phyloP scores from a whole-genome alignment of 37 sponge, comb jelly and placozoan genomes.

The Axinella damicornis region DNA sequence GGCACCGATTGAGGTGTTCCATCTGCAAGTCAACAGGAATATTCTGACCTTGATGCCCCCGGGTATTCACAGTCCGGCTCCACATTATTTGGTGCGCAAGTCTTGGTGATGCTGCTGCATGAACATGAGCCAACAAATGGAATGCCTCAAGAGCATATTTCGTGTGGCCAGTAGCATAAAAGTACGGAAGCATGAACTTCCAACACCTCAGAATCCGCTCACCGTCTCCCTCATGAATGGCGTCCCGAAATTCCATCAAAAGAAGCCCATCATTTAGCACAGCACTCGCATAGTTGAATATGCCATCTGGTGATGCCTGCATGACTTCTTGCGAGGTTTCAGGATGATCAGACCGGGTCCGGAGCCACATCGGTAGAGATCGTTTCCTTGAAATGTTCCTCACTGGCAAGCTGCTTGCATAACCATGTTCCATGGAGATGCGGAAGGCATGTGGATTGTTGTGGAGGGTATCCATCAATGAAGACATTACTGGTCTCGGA shows the following conservation, averaged over 20 bases:
- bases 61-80: slow-evolving; percentile 33
- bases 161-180: not conserved
- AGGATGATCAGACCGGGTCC: not conserved
- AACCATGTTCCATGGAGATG: slow-evolving; percentile 25
- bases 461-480: too few relatives aligned
- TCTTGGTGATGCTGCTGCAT: slow-evolving; percentile 21
- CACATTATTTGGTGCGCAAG: slow-evolving; percentile 20
- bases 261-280: slow-evolving; percentile 32
- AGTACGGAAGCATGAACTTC: slow-evolving; percentile 46
- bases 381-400: not conserved
- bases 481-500: too few relatives aligned
- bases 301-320: slow-evolving; percentile 19
- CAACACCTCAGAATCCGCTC: slow-evolving; percentile 39
- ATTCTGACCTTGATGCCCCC: slow-evolving; percentile 11
- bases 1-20: slow-evolving; percentile 14
- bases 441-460: not conserved
- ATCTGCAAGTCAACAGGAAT: slow-evolving; percentile 29
- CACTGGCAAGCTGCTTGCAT: not conserved
- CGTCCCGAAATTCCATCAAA: slow-evolving; percentile 25
- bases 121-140: not conserved
- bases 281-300: slow-evolving; percentile 30
- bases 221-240: slow-evolving; percentile 50
- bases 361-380: slow-evolving; percentile 8
- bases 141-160: slow-evolving; percentile 44
- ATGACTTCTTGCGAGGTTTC: not conserved